Conservation (phyloP, 1,140 invertebrate genomes). For the Drosophila kepulauana region DNA sequence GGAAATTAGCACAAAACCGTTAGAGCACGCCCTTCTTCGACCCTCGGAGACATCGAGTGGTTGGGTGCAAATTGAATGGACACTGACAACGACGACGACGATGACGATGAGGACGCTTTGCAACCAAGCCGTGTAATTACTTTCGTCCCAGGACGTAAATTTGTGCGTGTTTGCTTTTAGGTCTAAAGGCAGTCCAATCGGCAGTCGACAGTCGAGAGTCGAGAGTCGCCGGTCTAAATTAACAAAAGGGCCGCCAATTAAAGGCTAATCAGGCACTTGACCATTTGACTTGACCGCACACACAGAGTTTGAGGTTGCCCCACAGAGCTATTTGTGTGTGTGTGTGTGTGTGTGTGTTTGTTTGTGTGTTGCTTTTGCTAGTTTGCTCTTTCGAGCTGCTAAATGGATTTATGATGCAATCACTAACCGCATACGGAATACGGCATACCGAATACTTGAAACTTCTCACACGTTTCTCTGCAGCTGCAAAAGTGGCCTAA, state of each 20-base stretch:
- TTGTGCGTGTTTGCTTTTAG: constrained; percentile 48
- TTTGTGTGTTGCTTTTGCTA: background rate
- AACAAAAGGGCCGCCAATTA: constrained; percentile 79
- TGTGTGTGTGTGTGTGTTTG: constrained; percentile 26
- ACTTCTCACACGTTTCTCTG: constrained; percentile 58
- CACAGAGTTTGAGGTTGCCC: constrained; percentile 22
- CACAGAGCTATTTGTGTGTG: background rate
- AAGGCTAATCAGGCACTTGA: constrained; percentile 79
- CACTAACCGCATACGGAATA: constrained; percentile 40
- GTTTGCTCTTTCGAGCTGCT: constrained; percentile 17
- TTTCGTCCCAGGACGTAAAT: constrained; percentile 51
- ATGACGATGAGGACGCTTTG: constrained; percentile 4
- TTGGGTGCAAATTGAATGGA: constrained; percentile 68
- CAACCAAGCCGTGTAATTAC: constrained; percentile 68
- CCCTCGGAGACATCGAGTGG: background rate
- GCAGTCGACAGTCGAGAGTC: constrained; percentile 33
- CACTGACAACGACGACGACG: constrained; percentile 19
- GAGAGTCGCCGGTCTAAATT: constrained; percentile 67
- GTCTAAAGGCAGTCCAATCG: constrained; percentile 21
- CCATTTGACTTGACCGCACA: constrained; percentile 65
- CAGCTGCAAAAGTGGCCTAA: constrained; percentile 28
- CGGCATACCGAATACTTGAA: constrained; percentile 55
- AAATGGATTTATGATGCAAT: constrained; percentile 80
- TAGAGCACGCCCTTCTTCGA: constrained; percentile 19
- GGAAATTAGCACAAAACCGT: constrained; percentile 75